Conservation (phyloP, 1,140 invertebrate species). For the Schmidtea mediterranea region DNA sequence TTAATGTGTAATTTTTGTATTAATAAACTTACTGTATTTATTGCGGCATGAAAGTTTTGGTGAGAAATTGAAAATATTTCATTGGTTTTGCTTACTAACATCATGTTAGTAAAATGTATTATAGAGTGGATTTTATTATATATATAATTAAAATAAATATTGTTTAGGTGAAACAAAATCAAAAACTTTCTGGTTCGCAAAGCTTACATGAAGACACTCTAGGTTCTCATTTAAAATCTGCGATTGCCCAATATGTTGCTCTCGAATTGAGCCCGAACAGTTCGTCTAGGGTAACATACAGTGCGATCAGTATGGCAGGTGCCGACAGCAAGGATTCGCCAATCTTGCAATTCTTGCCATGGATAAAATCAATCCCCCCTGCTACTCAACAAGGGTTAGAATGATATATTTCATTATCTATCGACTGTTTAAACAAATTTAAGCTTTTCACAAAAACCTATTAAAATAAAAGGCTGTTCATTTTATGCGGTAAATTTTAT, state of each 20-base stretch:
- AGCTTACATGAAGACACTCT: slow-evolving; percentile 62
- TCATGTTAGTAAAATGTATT: too few relatives aligned
- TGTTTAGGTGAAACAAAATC: slow-evolving; percentile 38
- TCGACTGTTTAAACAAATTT: not conserved
- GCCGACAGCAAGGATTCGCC: slow-evolving; percentile 23
- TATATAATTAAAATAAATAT: too few relatives aligned
- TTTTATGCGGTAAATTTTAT: too few relatives aligned
- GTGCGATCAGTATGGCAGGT: not conserved
- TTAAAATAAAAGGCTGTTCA: too few relatives aligned
- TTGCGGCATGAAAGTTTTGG: too few relatives aligned
- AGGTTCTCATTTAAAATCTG: slow-evolving; percentile 72
- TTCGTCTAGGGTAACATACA: not conserved
- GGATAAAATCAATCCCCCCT: slow-evolving; percentile 60
- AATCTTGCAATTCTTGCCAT: slow-evolving; percentile 54
- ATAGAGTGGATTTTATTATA: too few relatives aligned
- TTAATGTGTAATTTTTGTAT: too few relatives aligned
- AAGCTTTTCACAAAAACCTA: too few relatives aligned
- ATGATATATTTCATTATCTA: not conserved
- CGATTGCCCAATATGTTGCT: slow-evolving; percentile 69
- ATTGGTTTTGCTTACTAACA: too few relatives aligned
- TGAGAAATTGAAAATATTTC: too few relatives aligned
- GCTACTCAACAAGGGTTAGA: slow-evolving; percentile 52
- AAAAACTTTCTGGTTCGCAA: not conserved
- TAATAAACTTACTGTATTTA: too few relatives aligned
- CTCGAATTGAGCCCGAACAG: slow-evolving; percentile 49